These are phyloP conservation scores for Pelobates fuscus DNA, from an alignment of 2,113 vertebrate species.

Conservation along the genomic window DNA sequence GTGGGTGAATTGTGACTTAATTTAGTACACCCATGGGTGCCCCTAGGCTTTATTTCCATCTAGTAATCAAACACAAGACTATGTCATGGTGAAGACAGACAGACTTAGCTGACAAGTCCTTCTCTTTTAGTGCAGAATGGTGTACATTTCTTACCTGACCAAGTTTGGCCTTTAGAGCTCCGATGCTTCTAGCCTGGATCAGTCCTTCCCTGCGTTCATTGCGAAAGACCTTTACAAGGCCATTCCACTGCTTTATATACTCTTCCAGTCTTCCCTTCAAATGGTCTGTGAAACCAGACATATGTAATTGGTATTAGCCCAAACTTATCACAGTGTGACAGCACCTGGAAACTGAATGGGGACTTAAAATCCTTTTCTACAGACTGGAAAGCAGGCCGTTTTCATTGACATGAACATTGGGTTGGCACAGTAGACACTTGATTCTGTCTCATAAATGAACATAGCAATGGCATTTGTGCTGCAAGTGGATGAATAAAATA, in stretches of 20 bases:
- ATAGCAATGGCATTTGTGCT: slow-evolving; percentile 1
- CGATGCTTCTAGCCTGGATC: slow-evolving; percentile 96
- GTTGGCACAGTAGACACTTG: background rate
- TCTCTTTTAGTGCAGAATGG: too few species aligned
- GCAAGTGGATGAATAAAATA: slow-evolving; percentile 6
- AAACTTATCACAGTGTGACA: background rate
- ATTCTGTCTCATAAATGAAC: background rate
- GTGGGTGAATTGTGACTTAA: too few species aligned
- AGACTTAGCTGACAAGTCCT: too few species aligned
- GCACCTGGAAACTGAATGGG: background rate
- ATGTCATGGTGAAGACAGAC: too few species aligned
- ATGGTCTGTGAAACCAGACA: slow-evolving; percentile 72
- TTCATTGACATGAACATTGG: background rate
- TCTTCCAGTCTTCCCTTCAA: slow-evolving; percentile 90
- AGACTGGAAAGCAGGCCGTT: background rate
- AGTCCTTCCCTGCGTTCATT: slow-evolving; percentile 96
- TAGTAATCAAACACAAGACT: too few species aligned
- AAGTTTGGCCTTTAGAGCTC: slow-evolving; percentile 87
- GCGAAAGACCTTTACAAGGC: slow-evolving; percentile 91
- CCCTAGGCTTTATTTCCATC: too few species aligned
- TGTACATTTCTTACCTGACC: slow-evolving; percentile 86
- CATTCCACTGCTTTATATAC: slow-evolving; percentile 95
- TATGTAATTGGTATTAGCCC: background rate
- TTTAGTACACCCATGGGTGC: too few species aligned
- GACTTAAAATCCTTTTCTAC: background rate